Evolutionary conservation across 2,797 vertebrate species (phyloP), one percentile per base, ranked within the genome.

Genomic region (Odontamblyopus rebecca): DNA sequence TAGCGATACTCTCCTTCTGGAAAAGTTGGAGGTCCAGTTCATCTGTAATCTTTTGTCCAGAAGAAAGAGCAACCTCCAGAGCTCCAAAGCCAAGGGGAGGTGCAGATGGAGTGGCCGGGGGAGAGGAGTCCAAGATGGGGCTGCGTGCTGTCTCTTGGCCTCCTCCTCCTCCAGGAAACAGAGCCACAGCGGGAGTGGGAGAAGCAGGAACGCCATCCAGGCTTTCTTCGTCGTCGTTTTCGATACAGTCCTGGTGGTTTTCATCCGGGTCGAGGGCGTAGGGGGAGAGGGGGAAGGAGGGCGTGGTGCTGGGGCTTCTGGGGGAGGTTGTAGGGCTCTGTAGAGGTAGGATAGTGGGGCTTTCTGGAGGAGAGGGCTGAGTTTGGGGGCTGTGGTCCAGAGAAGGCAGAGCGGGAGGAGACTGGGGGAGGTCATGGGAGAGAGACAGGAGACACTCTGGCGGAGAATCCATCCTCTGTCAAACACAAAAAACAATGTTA

Each of bases 11-110:
- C 27, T 94, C 95, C 51, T 90, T 92, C 85, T 95, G 96, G 82
- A 96, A 97, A 69, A 93, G 91, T 86, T 97, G 96, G 67, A 97
- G 93, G 87, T 97, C 96, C 81, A 98, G 91, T 83, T 98, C 94
- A 5, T 93, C 91, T 0, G 77, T 88, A 79, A 86, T 86, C 86
- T 86, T 82, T 61, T 91, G 92, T 15, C 90, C 95, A 16, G 95
- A 95, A 26, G 94, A 93, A 0, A 95, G 93, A 4, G 93, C 94
- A 51, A 92, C 79, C 73, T 95, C 94, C 78, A 94, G 87, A 1
- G 91, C 92, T 44, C 92, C 91, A 9, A 94, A 94, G 6, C 90
- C 92, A 0, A 90, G 82, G 23, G 81, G 76, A 3, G 92, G 88
- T 2, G 88, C 91, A 7, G 87, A 90, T 0, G 92, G 93, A 0